Base-by-base conservation (phyloP, 2,113 vertebrate genomes). In the Tamias sibiricus region DNA sequence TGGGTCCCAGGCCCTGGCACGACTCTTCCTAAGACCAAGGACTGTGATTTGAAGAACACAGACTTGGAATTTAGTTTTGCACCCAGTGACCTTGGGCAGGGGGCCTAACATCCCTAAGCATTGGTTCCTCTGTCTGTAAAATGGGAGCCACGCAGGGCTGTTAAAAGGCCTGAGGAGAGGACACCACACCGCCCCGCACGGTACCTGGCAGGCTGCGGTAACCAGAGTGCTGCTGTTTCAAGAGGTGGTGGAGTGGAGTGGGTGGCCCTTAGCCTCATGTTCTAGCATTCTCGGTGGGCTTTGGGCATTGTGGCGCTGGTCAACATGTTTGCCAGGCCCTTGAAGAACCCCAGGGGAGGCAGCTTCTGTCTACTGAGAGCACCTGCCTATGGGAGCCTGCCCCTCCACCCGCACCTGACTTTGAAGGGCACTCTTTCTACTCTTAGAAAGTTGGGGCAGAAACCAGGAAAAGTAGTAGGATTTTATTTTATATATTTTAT, bases 1-100 rank as follows among this genome's bases (percentile, higher is more conserved):
- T 13, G 49, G 52, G 22, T 95, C 91, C 77, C 28, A 95, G 92
- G 42, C 44, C 80, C 69, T 90, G 42, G 84, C 49, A 87, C 84
- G 47, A 87, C 42, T 90, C 57, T 85, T 87, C 62, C 17, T 32
- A 93, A 95, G 52, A n/a, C 40, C 72, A 89, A 75, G 5, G 16
- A 69, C 3, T 59, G 13, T 91, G 64, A 4, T 84, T 69, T 9
- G 54, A 68, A 69, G 91, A 85, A 69, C 6, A 59, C 6, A 59
- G 87, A 44, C 19, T 82, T 64, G 62, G 54, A 87, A 42, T n/a
- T 26, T 1, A 4, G 19, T 62, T 86, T 59, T 37, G 82, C 47
- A 30, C 4, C 80, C 54, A 92, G 59, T 81, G 57, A 72, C 80
- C 28, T 30, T 47, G 57, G 84, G 28, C 47, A 76, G 42, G 35